These are phyloP conservation scores for Elysia crispata DNA, from an alignment of 2,888 invertebrate genomes.

Conservation along the genomic window DNA sequence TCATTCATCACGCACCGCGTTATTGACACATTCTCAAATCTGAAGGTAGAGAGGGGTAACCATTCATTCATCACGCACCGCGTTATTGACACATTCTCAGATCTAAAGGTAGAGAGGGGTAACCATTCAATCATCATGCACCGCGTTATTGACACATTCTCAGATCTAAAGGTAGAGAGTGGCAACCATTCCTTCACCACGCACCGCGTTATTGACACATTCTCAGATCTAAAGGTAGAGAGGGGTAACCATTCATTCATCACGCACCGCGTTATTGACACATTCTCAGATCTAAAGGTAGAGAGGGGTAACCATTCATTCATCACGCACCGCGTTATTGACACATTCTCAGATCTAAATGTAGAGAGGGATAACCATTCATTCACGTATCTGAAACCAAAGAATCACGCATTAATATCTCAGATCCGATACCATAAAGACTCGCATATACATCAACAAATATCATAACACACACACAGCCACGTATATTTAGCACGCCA, in stretches of 20 bases:
- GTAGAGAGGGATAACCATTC: too few species aligned
- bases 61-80: constrained; percentile 75
- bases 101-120: too few species aligned
- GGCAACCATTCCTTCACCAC: constrained; percentile 75
- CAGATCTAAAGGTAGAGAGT: constrained; percentile 60
- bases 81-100: constrained; percentile 63
- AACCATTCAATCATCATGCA: constrained; percentile 72
- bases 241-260: constrained; percentile 53
- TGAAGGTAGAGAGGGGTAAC: constrained; percentile 66
- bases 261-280: constrained; percentile 69
- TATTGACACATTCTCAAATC: constrained; percentile 61
- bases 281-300: constrained; percentile 22
- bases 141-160: constrained; percentile 66
- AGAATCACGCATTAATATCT: too few species aligned
- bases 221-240: too few species aligned
- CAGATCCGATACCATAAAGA: too few species aligned
- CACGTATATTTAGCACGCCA: too few species aligned
- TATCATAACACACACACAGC: too few species aligned
- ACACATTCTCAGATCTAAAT: constrained; percentile 57
- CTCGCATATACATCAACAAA: too few species aligned
- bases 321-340: constrained; percentile 72
- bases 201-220: constrained; percentile 67
- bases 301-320: constrained; percentile 32
- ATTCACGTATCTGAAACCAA: too few species aligned
- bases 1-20: constrained; percentile 72